These are phyloP conservation scores for Typhlomys cinereus DNA, from an alignment of 2,113 vertebrate species.

Conservation along the genomic window DNA sequence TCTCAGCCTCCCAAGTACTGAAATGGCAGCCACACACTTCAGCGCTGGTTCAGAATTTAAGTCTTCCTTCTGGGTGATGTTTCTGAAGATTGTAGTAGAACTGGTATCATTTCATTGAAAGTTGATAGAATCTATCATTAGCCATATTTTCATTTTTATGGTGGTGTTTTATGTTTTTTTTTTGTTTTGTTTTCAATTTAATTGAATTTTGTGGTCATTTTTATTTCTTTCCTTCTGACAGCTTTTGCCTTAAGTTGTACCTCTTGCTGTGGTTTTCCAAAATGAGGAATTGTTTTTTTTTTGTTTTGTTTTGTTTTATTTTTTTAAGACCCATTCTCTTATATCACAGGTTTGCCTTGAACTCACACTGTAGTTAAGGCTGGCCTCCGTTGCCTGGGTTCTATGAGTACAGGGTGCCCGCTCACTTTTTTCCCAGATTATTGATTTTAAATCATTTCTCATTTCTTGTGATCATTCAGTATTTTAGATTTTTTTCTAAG, in stretches of 20 bases:
- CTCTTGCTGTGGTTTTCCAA: neutral
- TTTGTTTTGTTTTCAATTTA: neutral
- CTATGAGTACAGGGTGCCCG: no score
- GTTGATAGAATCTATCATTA: neutral
- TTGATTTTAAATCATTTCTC: neutral
- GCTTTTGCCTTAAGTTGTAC: neutral
- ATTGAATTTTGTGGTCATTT: neutral
- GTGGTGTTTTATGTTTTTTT: neutral
- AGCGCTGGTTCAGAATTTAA: neutral
- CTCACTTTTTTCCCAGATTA: neutral
- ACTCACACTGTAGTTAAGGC: no score
- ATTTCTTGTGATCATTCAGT: neutral
- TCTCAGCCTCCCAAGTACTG: neutral
- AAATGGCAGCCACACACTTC: neutral
- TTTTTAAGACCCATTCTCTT: neutral
- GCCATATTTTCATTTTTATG: neutral
- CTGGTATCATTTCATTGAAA: neutral
- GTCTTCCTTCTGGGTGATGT: neutral
- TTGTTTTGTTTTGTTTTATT: neutral
- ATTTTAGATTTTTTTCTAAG: neutral
- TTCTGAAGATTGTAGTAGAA: neutral
- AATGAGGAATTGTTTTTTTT: neutral
- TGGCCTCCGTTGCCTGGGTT: neutral
- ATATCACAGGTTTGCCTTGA: neutral
- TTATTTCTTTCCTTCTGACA: constrained; percentile 4